Conservation (phyloP, 2,797 vertebrate species). For the Eospalax fontanierii region DNA sequence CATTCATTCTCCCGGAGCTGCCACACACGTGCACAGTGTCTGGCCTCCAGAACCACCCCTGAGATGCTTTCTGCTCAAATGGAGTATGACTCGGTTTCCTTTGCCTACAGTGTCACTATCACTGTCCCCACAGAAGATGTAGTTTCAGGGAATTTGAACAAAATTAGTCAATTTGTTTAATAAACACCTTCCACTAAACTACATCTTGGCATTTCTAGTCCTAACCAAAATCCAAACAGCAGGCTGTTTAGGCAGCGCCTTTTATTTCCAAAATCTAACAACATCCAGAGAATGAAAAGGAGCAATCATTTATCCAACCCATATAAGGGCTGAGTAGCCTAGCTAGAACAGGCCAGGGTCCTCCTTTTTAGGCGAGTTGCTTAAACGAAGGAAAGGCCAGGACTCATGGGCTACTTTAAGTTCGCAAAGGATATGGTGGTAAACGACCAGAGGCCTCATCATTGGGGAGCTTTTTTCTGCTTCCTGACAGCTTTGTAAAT, state of each 20-base stretch:
- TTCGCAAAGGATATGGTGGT: neutral
- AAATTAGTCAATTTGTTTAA: slow-evolving; percentile 57
- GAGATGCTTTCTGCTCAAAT: neutral
- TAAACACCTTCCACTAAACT: slow-evolving; percentile 49
- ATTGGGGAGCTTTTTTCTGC: neutral
- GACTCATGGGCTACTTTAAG: neutral
- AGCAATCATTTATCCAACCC: neutral
- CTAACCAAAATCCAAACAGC: slow-evolving; percentile 39
- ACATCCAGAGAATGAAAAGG: neutral
- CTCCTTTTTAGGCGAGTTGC: neutral
- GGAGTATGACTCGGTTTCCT: neutral
- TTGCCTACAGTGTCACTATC: slow-evolving; percentile 7
- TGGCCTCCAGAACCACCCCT: no score
- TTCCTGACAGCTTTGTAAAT: neutral
- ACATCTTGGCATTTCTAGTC: slow-evolving; percentile 32
- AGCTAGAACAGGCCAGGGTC: neutral
- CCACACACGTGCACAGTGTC: accelerated
- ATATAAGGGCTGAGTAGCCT: neutral
- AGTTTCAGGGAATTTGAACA: slow-evolving; percentile 53
- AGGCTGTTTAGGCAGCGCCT: neutral
- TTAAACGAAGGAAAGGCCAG: neutral
- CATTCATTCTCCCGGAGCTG: no score
- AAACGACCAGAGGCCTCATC: neutral
- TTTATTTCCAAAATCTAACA: slow-evolving; percentile 42
- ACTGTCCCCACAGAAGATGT: neutral